These are phyloP conservation scores for Therioaphis trifolii DNA, from an alignment of 2,888 invertebrate species.

Conservation along the genomic window DNA sequence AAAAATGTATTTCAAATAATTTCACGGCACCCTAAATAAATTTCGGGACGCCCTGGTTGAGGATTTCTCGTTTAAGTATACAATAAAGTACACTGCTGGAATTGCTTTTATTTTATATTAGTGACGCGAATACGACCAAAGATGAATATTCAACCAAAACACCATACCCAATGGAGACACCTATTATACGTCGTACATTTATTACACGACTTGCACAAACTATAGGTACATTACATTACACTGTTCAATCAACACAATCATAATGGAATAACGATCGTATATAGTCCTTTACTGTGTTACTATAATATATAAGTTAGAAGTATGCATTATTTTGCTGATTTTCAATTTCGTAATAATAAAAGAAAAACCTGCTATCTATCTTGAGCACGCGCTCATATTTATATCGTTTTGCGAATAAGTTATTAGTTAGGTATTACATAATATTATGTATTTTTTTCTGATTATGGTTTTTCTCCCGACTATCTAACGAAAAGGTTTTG, in stretches of 20 bases:
- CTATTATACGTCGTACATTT: neutral
- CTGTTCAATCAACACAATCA: constrained; percentile 23
- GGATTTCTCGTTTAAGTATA: too few species aligned
- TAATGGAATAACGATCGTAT: constrained; percentile 8
- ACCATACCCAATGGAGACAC: too few species aligned
- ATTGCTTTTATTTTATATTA: too few species aligned
- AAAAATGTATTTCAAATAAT: too few species aligned
- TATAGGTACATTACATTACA: neutral
- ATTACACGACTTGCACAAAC: neutral
- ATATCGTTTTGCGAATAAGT: neutral
- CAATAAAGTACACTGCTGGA: neutral
- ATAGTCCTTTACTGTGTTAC: neutral
- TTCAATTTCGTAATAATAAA: constrained; percentile 32
- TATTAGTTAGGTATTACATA: neutral
- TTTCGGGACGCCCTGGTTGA: too few species aligned
- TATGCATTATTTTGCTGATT: too few species aligned
- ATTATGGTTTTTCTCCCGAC: constrained; percentile 18
- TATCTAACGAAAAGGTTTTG: constrained; percentile 11
- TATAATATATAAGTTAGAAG: too few species aligned
- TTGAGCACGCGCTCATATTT: neutral
- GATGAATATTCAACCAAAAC: constrained; percentile 19
- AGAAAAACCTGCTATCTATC: neutral
- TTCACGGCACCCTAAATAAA: too few species aligned
- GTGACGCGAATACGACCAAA: neutral
- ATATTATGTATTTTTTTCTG: neutral